Percentiles rank a stretch among this genome's conserved stretches.
Evolutionary conservation across 2,113 vertebrate species (phyloP).

Genomic region (Platichthys stellatus): DNA sequence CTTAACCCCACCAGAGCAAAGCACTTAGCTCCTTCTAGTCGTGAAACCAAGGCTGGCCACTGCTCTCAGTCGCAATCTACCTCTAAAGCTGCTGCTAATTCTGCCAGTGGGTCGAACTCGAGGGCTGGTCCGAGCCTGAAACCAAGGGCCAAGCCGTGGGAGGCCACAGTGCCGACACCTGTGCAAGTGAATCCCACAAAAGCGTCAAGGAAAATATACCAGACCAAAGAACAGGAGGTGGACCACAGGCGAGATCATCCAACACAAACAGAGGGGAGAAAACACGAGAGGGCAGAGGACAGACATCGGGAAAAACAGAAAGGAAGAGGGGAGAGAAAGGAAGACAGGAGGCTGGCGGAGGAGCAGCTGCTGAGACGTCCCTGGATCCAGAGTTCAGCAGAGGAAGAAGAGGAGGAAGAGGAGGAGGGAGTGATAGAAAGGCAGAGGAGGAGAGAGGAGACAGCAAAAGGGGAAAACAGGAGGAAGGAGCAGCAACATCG

Average conservation of each 20-base stretch:
- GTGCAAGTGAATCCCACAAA: slow-evolving; percentile 44
- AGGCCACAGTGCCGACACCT: slow-evolving; percentile 32
- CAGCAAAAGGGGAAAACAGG: slow-evolving; percentile 60
- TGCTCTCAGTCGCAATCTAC: slow-evolving; percentile 50
- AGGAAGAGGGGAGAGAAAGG: slow-evolving; percentile 62
- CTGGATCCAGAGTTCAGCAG: slow-evolving; percentile 79
- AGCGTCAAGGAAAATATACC: slow-evolving; percentile 56
- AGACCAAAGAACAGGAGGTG: slow-evolving; percentile 62
- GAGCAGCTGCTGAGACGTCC: slow-evolving; percentile 80
- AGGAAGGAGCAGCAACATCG: slow-evolving; percentile 57
- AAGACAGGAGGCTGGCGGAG: slow-evolving; percentile 83
- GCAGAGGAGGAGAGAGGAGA: slow-evolving; percentile 76
- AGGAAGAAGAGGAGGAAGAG: slow-evolving; percentile 78
- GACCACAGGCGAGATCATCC: slow-evolving; percentile 43
- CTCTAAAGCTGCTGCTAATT: slow-evolving; percentile 43
- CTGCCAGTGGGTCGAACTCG: slow-evolving; percentile 26
- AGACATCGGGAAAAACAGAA: slow-evolving; percentile 50
- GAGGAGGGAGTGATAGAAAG: slow-evolving; percentile 74
- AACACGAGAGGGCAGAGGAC: slow-evolving; percentile 50
- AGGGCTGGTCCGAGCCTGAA: slow-evolving; percentile 48
- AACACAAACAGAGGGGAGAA: slow-evolving; percentile 37
- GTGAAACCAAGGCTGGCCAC: slow-evolving; percentile 48
- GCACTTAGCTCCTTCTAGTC: slow-evolving; percentile 26
- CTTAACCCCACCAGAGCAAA: slow-evolving; percentile 60
- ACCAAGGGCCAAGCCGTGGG: slow-evolving; percentile 57